Percentiles rank a stretch among this genome's conserved stretches.
Evolutionary conservation across 2,113 vertebrate genomes (phyloP).

Genomic region (Pterocles orientalis): DNA sequence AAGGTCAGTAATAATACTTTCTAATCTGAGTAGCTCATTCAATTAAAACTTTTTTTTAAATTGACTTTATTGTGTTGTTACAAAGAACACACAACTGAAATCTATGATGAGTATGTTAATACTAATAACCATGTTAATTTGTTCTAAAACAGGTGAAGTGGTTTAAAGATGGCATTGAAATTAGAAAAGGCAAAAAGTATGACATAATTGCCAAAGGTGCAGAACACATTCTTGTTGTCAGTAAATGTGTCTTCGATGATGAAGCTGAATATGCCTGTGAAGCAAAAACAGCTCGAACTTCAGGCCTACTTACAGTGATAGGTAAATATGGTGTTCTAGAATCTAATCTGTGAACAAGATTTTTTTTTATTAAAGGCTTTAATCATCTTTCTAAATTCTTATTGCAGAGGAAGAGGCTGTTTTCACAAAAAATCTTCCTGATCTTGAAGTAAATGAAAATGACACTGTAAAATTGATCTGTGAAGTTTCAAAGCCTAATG

Average conservation of each 20-base stretch:
- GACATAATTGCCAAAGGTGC: slow-evolving; percentile 92
- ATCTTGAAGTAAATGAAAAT: slow-evolving; percentile 92
- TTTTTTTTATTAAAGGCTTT: background rate
- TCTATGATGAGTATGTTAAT: background rate
- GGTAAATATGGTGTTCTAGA: slow-evolving; percentile 75
- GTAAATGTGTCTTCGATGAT: slow-evolving; percentile 91
- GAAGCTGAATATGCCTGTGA: slow-evolving; percentile 98
- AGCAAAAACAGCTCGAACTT: slow-evolving; percentile 88
- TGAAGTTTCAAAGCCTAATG: slow-evolving; percentile 91
- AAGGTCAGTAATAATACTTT: slow-evolving; percentile 78
- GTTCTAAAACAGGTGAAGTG: slow-evolving; percentile 85
- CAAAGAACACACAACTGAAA: background rate
- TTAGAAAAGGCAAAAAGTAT: slow-evolving; percentile 97
- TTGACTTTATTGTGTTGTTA: background rate
- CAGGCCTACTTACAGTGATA: slow-evolving; percentile 92
- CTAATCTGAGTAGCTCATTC: background rate
- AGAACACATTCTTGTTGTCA: slow-evolving; percentile 87
- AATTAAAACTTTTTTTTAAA: background rate
- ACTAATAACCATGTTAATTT: background rate
- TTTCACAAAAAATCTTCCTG: slow-evolving; percentile 95
- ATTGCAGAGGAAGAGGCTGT: slow-evolving; percentile 91
- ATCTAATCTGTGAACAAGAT: background rate
- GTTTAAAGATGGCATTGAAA: slow-evolving; percentile 95
- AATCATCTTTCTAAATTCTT: background rate
- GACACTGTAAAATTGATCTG: slow-evolving; percentile 93